Conservation (phyloP, 2,113 vertebrate genomes). For the Chamaea fasciata region DNA sequence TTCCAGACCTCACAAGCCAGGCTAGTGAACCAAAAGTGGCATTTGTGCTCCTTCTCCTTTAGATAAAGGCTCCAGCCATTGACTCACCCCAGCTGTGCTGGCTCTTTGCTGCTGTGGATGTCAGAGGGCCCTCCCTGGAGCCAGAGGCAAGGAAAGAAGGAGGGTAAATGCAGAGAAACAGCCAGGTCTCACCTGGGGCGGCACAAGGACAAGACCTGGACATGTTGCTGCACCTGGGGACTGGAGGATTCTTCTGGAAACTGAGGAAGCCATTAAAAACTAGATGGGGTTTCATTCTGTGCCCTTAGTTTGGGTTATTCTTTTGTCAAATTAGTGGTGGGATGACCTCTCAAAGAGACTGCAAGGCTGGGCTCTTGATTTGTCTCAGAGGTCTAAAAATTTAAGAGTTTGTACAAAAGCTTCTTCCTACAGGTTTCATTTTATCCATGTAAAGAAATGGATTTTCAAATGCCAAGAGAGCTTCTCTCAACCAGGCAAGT, state of each 20-base stretch:
- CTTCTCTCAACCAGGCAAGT: neutral
- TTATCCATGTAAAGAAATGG: neutral
- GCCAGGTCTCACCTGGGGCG: accelerated
- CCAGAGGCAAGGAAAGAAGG: neutral
- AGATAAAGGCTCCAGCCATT: neutral
- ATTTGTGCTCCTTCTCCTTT: accelerated
- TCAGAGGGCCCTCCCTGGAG: neutral
- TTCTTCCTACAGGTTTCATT: neutral
- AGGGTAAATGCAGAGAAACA: neutral
- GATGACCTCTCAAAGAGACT: neutral
- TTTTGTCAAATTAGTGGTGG: neutral
- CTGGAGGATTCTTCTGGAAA: accelerated
- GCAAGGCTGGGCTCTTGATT: neutral
- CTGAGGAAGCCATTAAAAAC: neutral
- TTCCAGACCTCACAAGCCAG: accelerated
- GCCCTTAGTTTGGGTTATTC: neutral
- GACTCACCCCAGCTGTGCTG: neutral
- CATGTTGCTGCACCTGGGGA: neutral
- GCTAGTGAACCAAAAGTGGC: neutral
- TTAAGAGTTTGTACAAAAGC: neutral
- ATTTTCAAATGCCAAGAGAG: neutral
- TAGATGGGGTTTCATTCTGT: neutral
- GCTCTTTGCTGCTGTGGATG: neutral
- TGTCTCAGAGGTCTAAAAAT: neutral
- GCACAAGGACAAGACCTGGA: accelerated